Percentiles rank a stretch among this genome's conserved stretches.
These are phyloP conservation scores for Aurelia aurita complex sp. Pacific DNA, from an alignment of 30 jellyfish, hydroid and myxozoan genomes.

Conservation along the genomic window DNA sequence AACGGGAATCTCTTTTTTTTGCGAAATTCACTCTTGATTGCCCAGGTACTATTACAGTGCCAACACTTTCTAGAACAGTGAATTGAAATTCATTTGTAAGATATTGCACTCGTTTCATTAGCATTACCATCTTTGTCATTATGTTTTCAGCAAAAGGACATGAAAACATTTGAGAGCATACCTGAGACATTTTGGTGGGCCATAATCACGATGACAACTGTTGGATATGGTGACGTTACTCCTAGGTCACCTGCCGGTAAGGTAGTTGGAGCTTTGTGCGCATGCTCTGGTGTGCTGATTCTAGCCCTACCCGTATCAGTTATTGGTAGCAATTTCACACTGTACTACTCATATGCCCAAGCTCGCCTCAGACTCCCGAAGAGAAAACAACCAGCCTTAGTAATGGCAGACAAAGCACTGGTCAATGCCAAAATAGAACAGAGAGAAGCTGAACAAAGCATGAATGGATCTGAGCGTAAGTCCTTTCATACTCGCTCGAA, in stretches of 20 bases:
- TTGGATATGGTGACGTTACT: slow-evolving; percentile 91
- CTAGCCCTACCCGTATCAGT: slow-evolving; percentile 96
- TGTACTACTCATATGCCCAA: slow-evolving; percentile 92
- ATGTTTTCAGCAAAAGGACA: slow-evolving; percentile 28
- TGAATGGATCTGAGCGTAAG: slow-evolving; percentile 69
- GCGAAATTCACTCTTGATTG: no score
- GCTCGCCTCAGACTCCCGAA: slow-evolving; percentile 93
- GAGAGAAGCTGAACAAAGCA: slow-evolving; percentile 60
- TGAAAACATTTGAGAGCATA: slow-evolving; percentile 69
- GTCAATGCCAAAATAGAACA: slow-evolving; percentile 76
- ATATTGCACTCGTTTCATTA: background rate
- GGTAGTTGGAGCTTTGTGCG: slow-evolving; percentile 90
- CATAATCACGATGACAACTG: slow-evolving; percentile 87
- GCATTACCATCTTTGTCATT: background rate
- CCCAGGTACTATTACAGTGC: no score
- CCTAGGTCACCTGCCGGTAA: slow-evolving; percentile 88
- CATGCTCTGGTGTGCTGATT: slow-evolving; percentile 86
- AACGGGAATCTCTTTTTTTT: no score
- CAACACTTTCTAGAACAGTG: no score
- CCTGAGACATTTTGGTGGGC: slow-evolving; percentile 97
- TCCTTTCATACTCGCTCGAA: background rate
- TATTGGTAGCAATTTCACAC: slow-evolving; percentile 90
- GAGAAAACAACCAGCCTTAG: slow-evolving; percentile 84
- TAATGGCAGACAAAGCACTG: slow-evolving; percentile 91
- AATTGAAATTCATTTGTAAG: background rate